Evolutionary conservation across 2,113 vertebrate genomes (phyloP).

Genomic region (Limanda limanda): DNA sequence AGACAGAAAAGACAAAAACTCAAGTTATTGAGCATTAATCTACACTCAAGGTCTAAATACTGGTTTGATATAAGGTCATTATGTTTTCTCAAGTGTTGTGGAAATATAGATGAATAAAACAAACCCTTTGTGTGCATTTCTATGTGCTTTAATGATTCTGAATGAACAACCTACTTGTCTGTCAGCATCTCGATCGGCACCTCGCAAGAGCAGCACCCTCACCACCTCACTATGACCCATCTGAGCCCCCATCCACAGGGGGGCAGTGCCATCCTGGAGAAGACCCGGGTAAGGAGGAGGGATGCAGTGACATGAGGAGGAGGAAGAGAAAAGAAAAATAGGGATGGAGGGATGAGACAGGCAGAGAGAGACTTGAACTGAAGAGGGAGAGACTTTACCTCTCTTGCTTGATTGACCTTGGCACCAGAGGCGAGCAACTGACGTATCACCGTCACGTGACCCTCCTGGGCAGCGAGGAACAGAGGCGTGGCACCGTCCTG

Average conservation of each 20-base stretch:
- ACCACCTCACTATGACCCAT: constrained; percentile 96
- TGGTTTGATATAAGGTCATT: background rate
- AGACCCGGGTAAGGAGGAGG: background rate
- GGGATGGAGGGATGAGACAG: background rate
- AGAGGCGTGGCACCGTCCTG: constrained; percentile 95
- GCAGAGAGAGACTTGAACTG: background rate
- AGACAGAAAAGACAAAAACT: constrained; percentile 28
- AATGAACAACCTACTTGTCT: constrained; percentile 82
- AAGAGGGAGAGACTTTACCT: constrained; percentile 79
- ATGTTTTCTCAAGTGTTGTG: background rate
- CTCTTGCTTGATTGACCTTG: constrained; percentile 93
- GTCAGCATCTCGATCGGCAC: constrained; percentile 90
- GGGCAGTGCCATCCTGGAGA: constrained; percentile 91
- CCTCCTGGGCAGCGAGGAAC: constrained; percentile 94
- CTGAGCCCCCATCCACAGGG: constrained; percentile 97
- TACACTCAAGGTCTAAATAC: background rate
- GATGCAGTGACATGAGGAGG: background rate
- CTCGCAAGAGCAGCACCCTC: constrained; percentile 91
- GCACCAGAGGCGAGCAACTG: constrained; percentile 91
- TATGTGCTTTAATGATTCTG: background rate
- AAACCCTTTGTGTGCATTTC: background rate
- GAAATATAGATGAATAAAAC: background rate
- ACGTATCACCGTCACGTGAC: constrained; percentile 92
- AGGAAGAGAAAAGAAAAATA: background rate
- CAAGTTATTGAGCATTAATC: background rate